A percentile compares a stretch with the other conserved stretches of the same genome.
Conservation (phyloP, 2,797 vertebrate species). For the Rallus crepitans region DNA sequence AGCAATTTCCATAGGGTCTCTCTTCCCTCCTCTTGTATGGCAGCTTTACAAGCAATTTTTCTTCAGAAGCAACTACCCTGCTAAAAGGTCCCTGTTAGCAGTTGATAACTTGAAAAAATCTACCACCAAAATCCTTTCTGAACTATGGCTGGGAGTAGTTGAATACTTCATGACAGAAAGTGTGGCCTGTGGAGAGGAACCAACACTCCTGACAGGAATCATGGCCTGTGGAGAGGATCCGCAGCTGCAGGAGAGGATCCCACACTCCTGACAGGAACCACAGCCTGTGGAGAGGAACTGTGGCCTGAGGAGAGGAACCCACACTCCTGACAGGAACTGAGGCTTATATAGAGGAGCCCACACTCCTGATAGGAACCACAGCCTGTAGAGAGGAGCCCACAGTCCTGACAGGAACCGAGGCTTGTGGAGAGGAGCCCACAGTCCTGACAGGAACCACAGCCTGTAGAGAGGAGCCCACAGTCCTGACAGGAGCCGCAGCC, state of each 20-base stretch:
- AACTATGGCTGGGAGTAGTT: not conserved
- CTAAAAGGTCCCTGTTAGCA: not conserved
- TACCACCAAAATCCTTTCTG: not conserved
- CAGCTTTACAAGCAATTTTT: not conserved
- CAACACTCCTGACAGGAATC: not conserved
- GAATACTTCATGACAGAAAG: not conserved
- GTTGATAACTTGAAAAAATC: not conserved
- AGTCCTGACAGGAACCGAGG: not conserved
- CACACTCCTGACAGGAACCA: not conserved
- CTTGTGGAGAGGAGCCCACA: not conserved
- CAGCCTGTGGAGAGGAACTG: too few species aligned
- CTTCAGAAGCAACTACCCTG: not conserved
- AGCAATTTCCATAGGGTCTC: not conserved
- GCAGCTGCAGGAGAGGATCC: not conserved
- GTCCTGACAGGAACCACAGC: not conserved
- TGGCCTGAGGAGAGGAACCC: too few species aligned
- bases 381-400: not conserved
- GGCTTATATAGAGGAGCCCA: not conserved
- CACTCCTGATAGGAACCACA: fast-evolving
- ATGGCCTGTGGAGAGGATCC: too few species aligned
- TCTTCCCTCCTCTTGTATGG: not conserved
- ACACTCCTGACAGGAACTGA: too few species aligned
- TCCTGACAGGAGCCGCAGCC: not conserved
- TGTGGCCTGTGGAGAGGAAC: fast-evolving
- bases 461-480: not conserved